phyloP scores from a whole-genome alignment of 2,797 vertebrate genomes.

The Amblyopsis hoosieri region DNA sequence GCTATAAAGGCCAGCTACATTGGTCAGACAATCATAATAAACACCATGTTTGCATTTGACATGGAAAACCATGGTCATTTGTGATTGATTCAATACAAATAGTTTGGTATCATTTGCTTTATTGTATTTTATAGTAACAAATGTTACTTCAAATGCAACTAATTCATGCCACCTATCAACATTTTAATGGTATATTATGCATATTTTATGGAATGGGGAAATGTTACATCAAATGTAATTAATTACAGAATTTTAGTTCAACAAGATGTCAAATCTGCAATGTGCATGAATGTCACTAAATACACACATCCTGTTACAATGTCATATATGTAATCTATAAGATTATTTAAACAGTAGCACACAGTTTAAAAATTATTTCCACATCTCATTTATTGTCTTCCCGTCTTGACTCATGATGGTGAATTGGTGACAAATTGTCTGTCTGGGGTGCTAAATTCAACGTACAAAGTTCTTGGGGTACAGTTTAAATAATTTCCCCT shows the following conservation, averaged over 20 bases:
- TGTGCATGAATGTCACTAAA: too few species aligned
- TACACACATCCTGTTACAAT: too few species aligned
- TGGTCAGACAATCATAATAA: neutral
- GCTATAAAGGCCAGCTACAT: too few species aligned
- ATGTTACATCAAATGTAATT: too few species aligned
- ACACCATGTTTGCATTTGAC: neutral
- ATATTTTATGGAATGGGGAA: neutral
- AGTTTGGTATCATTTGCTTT: too few species aligned
- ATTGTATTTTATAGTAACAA: too few species aligned
- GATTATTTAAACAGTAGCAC: too few species aligned
- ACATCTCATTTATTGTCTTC: neutral
- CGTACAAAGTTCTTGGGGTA: slow-evolving; percentile 91
- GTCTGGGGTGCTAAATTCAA: slow-evolving; percentile 47
- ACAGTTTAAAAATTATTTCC: neutral
- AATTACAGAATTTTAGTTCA: too few species aligned
- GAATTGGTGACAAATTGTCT: neutral
- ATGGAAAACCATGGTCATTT: neutral
- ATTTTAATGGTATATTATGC: neutral
- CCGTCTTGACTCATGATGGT: neutral
- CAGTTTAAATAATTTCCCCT: slow-evolving; percentile 91
- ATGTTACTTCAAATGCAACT: too few species aligned
- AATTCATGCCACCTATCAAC: slow-evolving; percentile 14
- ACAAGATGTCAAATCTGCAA: too few species aligned
- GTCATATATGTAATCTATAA: neutral
- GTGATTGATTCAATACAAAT: neutral